Base-by-base conservation (phyloP, 2,113 vertebrate genomes). In the western clawed frog (Xenopus tropicalis) region DNA sequence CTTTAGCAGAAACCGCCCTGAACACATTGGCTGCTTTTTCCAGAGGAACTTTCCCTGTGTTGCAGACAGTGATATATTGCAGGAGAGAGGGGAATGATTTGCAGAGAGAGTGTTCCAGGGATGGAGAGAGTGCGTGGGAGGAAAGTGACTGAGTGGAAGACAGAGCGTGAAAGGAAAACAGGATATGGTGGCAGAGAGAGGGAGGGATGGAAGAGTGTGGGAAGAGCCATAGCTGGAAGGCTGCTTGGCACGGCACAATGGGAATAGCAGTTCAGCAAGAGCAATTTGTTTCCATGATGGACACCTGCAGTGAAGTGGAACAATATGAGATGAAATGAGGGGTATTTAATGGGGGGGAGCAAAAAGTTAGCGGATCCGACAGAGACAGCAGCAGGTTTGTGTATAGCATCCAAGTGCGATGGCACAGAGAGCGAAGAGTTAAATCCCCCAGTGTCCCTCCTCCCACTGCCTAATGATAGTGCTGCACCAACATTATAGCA, bases 401-500 rank as follows among this genome's bases (percentile, higher is more conserved):
- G 6, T 5, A 37, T 7, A 37, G 29, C 6, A 37, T 37, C 29
- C 46, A 13, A 48, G 46, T 48, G 13, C 11, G 12, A 48, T 13
- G 46, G 22, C 22, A 24, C 14, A 61, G 58, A 23, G 13, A 61
- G 58, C 4, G 23, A 61, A 16, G 4, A 19, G 61, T 63, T 63
- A 63, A 63, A 63, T 63, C 14, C 16, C 62, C 37, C n/a, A 10
- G 46, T 48, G 12, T 48, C 19, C 37, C 16, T 16, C 62, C n/a
- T 16, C 29, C 20, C 25, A 42, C 12, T 63, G 25, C 17, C 10
- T 65, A 65, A 65, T 65, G n/a, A 65, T 14, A 65, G 62, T n/a
- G 56, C 52, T 68, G 65, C 20, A 9, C 64, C 23, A 11, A 68
- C 65, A 74, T 74, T 74, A 74, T 46, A 74, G 72, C 21, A 19